These are phyloP conservation scores for Conomelus anceps DNA, from an alignment of 2,888 invertebrate species.

Conservation along the genomic window DNA sequence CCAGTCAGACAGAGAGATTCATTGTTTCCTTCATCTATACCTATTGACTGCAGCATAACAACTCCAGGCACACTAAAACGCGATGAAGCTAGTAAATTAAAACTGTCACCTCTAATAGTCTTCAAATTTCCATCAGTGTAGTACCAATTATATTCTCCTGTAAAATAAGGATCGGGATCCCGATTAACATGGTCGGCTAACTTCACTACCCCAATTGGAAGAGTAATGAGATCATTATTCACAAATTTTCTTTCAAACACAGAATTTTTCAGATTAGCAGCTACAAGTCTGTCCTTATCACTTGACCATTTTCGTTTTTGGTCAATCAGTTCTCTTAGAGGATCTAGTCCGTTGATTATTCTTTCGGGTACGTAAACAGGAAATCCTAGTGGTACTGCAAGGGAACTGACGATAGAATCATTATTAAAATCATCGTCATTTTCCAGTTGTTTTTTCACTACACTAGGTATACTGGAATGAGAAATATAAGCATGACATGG, in stretches of 20 bases:
- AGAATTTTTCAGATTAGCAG: not conserved
- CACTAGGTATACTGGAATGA: not conserved
- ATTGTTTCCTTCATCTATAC: not conserved
- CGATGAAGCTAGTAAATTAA: not conserved
- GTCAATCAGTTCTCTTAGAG: not conserved
- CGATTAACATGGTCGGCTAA: not conserved
- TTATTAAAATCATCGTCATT: not conserved
- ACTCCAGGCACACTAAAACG: not conserved
- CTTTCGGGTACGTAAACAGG: not conserved
- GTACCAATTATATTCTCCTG: slow-evolving; percentile 8
- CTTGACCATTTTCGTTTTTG: not conserved
- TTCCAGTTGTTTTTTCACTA: not conserved
- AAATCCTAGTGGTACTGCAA: not conserved
- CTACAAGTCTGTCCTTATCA: not conserved
- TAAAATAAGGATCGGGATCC: not conserved
- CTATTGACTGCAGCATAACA: not conserved
- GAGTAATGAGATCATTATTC: not conserved
- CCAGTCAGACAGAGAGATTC: not conserved
- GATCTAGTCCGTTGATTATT: not conserved
- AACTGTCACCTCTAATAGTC: not conserved
- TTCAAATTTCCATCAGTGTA: not conserved
- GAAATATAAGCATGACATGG: not conserved
- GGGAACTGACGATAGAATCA: not conserved
- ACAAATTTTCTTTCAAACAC: too few species aligned
- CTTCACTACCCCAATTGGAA: not conserved